Conservation (phyloP, 2,113 vertebrate species). For the Sarotherodon lohbergeri region DNA sequence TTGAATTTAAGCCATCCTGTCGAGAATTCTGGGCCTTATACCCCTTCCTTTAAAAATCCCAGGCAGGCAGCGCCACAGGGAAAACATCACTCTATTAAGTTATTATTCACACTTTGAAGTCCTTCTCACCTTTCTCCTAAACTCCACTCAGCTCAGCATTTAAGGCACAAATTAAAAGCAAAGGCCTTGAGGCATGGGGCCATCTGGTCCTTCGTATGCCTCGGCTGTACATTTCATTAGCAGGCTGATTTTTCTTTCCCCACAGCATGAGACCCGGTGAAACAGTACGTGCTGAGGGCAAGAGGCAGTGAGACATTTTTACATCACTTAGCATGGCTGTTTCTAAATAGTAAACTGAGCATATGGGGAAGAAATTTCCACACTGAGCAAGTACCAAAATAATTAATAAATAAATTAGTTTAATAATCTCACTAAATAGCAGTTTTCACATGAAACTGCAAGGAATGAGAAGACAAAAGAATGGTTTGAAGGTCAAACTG, state of each 20-base stretch:
- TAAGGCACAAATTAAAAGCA: slow-evolving; percentile 21
- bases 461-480: not conserved
- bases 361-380: not conserved
- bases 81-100: not conserved
- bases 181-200: slow-evolving; percentile 21
- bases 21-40: not conserved
- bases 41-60: not conserved
- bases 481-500: not conserved
- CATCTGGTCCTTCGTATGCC: slow-evolving; percentile 17
- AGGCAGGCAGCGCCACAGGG: not conserved
- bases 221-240: slow-evolving; percentile 43
- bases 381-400: not conserved
- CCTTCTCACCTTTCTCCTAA: slow-evolving; percentile 32
- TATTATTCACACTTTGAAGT: slow-evolving; percentile 43
- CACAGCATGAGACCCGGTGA: not conserved
- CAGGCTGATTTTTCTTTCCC: slow-evolving; percentile 3
- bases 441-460: not conserved
- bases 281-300: not conserved
- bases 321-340: not conserved
- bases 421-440: not conserved
- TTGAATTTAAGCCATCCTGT: not conserved
- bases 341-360: not conserved
- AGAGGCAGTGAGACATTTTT: not conserved
- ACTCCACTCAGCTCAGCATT: not conserved
- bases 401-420: not conserved